Evolutionary conservation across 2,113 vertebrate species (phyloP).

Genomic region (Odobenus rosmarus): DNA sequence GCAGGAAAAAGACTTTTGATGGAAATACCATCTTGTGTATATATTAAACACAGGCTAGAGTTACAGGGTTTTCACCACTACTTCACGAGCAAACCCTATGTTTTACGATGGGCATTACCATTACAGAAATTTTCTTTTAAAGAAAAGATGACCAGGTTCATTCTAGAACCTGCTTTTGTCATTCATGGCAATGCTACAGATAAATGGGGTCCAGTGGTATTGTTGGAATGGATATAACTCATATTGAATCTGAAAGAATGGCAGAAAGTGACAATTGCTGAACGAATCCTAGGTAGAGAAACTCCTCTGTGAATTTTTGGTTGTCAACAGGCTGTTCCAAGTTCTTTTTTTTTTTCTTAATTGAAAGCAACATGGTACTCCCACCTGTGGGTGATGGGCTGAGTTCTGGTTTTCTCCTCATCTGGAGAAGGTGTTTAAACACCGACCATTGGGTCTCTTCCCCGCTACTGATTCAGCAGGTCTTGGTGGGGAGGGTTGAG

Average conservation of each 20-base stretch:
- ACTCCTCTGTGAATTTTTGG: background rate
- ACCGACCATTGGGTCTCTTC: background rate
- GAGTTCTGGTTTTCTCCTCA: background rate
- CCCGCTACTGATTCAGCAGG: background rate
- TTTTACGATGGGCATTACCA: background rate
- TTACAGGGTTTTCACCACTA: background rate
- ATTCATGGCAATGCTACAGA: background rate
- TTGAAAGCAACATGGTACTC: background rate
- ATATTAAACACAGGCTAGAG: too few species aligned
- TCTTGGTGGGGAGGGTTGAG: background rate
- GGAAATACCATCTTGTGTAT: background rate
- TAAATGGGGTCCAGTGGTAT: background rate
- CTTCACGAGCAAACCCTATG: background rate
- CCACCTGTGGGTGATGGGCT: background rate
- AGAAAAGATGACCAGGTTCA: background rate
- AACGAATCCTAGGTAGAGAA: background rate
- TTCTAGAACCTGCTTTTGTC: constrained; percentile 46
- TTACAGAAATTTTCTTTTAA: background rate
- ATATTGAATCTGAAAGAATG: background rate
- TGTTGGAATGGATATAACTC: background rate
- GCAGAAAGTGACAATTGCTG: background rate
- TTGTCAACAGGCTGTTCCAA: background rate
- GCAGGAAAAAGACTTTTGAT: background rate
- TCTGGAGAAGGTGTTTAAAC: background rate
- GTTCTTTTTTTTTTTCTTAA: background rate